Base-by-base conservation (phyloP, 2,888 invertebrate genomes). In the Steinernema hermaphroditum region DNA sequence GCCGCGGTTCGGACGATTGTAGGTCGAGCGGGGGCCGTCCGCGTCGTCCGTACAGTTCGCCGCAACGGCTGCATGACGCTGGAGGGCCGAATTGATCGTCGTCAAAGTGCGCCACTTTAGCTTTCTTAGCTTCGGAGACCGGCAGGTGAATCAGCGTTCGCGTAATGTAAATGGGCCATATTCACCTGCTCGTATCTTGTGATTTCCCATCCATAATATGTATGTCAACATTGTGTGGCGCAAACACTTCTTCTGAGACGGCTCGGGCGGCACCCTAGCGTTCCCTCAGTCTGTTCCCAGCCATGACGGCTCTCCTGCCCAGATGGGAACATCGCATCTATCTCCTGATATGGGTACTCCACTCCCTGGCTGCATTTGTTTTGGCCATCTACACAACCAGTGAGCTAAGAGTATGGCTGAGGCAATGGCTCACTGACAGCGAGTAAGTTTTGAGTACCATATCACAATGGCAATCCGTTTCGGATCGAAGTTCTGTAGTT, bases 321-420 rank as follows among this genome's bases (percentile, higher is more conserved):
- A 62, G 6, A 16, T 62, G 62, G 62, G 76, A 76, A 54, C 32
- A 69, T 2, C 27, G 72, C 62, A 34, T 82, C 8, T 81, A 80
- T 41, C 81, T 80, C 69, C 37, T 75, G 27, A 73, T 84, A 6
- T 84, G 81, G 80, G 75, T 81, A 22, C 72, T 75, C 8, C 83
- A 84, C 75, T 81, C 81, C 8, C 32, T 78, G 16, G 69, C 75
- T 16, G 80, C 83, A 0, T 78, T 83, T 37, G 34, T 77, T 6
- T 72, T 84, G 9, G 75, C 84, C 0, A 77, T 73, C 54, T 75
- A 74, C 32, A 77, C 79, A 8, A 79, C 82, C n/a, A 72, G 72
- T 43, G 77, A 77, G 49, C 57, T 79, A 27, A 74, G 74, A 19
- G 49, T 22, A 34, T 84, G 83, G 83, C 72, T 84, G 2, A 46